Evolutionary conservation across 2,797 vertebrate species (phyloP).

Genomic region (Coregonus ussuriensis): DNA sequence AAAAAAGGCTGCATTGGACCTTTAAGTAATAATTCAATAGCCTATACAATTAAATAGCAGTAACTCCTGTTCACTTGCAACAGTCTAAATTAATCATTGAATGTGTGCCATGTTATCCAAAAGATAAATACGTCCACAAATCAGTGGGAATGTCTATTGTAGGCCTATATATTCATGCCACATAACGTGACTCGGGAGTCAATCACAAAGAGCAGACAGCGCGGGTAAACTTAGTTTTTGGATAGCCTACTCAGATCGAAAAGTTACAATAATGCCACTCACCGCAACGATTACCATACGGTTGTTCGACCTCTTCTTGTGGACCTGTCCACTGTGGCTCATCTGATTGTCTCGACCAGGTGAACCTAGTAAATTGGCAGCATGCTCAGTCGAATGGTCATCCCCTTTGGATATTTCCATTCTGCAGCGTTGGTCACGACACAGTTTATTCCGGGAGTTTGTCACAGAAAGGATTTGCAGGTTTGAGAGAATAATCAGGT

Average conservation of each 20-base stretch:
- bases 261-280: conserved; percentile 37
- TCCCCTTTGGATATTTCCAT: conserved; percentile 65
- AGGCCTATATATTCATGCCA: no score
- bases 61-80: background rate
- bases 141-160: background rate
- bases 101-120: background rate
- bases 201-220: no score
- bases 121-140: background rate
- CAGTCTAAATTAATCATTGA: background rate
- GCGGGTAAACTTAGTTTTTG: background rate
- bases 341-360: conserved; percentile 57
- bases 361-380: conserved; percentile 56
- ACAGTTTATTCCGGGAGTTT: conserved; percentile 1
- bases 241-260: background rate
- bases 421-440: conserved; percentile 14
- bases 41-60: background rate
- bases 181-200: no score
- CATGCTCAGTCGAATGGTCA: conserved; percentile 49
- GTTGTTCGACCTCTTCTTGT: conserved; percentile 38
- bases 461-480: background rate
- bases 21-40: background rate
- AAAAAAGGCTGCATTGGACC: background rate
- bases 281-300: conserved; percentile 65
- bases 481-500: background rate
- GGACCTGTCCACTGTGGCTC: background rate